phyloP scores from a whole-genome alignment of 2,888 invertebrate genomes.

The Atrina japonica region DNA sequence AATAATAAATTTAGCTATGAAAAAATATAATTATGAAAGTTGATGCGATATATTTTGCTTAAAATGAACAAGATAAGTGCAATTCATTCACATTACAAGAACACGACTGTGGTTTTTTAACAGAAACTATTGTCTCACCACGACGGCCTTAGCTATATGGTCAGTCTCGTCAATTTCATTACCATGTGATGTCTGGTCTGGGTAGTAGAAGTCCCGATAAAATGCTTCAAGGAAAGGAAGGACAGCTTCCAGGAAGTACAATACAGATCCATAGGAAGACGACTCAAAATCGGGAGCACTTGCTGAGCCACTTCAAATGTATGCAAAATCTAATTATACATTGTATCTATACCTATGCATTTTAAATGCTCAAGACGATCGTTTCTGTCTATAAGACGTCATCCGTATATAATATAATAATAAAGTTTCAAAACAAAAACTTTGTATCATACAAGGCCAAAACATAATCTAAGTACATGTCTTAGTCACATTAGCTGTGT shows the following conservation, averaged over 20 bases:
- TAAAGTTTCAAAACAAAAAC: no score
- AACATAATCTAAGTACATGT: no score
- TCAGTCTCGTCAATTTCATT: constrained; percentile 78
- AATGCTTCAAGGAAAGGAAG: constrained; percentile 79
- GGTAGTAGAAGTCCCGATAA: constrained; percentile 77
- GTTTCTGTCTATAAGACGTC: no score
- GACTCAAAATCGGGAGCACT: constrained; percentile 74
- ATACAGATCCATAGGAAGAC: constrained; percentile 75
- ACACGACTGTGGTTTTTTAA: not conserved
- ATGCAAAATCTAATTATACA: no score
- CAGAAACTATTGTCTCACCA: constrained; percentile 63
- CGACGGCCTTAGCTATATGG: constrained; percentile 75
- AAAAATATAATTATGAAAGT: not conserved
- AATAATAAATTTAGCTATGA: not conserved
- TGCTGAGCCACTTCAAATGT: constrained; percentile 62
- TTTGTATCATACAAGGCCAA: no score
- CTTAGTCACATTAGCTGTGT: no score
- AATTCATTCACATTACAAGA: not conserved
- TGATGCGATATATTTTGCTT: not conserved
- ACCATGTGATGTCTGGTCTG: constrained; percentile 70
- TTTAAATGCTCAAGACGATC: no score
- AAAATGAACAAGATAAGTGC: not conserved
- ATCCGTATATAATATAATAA: no score
- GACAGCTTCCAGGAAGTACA: constrained; percentile 78
- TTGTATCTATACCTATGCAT: not conserved